Evolutionary conservation across 2,888 invertebrate species (phyloP), one percentile per base, ranked within the genome.

Genomic region (Pseudococcus viburni): DNA sequence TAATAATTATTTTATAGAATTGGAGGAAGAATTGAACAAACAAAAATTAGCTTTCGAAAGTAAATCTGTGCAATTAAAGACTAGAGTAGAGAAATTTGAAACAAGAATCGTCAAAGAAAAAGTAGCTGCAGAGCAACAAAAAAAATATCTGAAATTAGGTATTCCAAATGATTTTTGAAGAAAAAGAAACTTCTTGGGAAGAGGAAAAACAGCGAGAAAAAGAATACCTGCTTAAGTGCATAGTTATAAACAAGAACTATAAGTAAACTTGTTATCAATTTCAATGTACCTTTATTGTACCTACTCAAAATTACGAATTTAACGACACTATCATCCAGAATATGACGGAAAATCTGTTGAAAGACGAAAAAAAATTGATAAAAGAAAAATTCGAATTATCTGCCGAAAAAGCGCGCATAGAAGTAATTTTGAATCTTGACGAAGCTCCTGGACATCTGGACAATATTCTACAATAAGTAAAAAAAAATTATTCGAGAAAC

Each of bases 41-140:
- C 77, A 48, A 73, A 88, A 88, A 33, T 12, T 73, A 15, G 8
- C 42, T 19, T 68, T 88, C 11, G 85, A 85, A 46, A 48, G 85
- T 64, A 88, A 77, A 85, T 59, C 48, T 33, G 33, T 33, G 3
- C 26, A 46, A 17, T 33, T 88, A 7, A 48, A 85, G 9, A 39
- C 68, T 7, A 88, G 59, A 84, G 55, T 77, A 9, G 88, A 88
- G 85, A 77, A 88, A 77, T 85, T 88, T 22, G 88, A 88, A 39
- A 12, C 48, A 15, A 88, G 51, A 51, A 68, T 1, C 5, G 77
- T 42, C 3, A 88, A 88, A 39, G 85, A 88, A 39, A 88, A 88
- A 73, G 26, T 85, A 26, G 33, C 64, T 39, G 11, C 73, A 9
- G 88, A 88, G 42, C 77, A 85, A 55, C 88, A 85, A 48, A 77